Evolutionary conservation across 1,140 invertebrate species (phyloP).

Genomic region (Leptopilina clavipes): DNA sequence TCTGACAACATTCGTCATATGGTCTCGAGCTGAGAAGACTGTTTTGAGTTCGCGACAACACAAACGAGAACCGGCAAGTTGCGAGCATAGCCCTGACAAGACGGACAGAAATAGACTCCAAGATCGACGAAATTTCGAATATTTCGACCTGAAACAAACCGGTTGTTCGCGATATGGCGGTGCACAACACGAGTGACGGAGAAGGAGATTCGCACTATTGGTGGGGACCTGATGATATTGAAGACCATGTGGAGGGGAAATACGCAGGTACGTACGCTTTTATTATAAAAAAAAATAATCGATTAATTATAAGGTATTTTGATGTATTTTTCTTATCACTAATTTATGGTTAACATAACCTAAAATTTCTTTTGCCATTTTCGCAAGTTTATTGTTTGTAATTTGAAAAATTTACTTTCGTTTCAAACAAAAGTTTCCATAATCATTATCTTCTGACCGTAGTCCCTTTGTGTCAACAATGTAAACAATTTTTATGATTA

Average conservation of each 20-base stretch:
- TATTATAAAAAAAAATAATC: background rate
- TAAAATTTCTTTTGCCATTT: too few relatives aligned
- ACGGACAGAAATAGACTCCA: slow-evolving; percentile 9
- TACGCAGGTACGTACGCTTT: slow-evolving; percentile 7
- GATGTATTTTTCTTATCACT: too few relatives aligned
- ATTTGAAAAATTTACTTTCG: too few relatives aligned
- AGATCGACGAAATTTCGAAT: slow-evolving; percentile 29
- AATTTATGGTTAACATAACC: too few relatives aligned
- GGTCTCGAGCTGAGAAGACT: background rate
- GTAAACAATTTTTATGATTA: too few relatives aligned
- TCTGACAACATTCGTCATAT: slow-evolving; percentile 34
- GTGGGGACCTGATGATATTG: slow-evolving; percentile 45
- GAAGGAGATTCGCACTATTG: slow-evolving; percentile 57
- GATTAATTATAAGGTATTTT: too few relatives aligned
- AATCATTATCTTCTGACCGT: too few relatives aligned
- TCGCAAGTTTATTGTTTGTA: too few relatives aligned
- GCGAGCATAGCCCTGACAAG: slow-evolving; percentile 8
- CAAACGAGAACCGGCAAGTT: slow-evolving; percentile 15
- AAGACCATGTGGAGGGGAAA: slow-evolving; percentile 1
- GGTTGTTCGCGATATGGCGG: slow-evolving; percentile 33
- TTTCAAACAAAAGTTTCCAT: too few relatives aligned
- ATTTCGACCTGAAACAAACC: slow-evolving; percentile 21
- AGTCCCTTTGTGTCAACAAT: too few relatives aligned
- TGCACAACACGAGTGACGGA: slow-evolving; percentile 39
- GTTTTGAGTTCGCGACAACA: background rate